Percentiles rank a stretch among this genome's conserved stretches.
Conservation (phyloP, 2,888 invertebrate species). For the Cataglyphis livida region DNA sequence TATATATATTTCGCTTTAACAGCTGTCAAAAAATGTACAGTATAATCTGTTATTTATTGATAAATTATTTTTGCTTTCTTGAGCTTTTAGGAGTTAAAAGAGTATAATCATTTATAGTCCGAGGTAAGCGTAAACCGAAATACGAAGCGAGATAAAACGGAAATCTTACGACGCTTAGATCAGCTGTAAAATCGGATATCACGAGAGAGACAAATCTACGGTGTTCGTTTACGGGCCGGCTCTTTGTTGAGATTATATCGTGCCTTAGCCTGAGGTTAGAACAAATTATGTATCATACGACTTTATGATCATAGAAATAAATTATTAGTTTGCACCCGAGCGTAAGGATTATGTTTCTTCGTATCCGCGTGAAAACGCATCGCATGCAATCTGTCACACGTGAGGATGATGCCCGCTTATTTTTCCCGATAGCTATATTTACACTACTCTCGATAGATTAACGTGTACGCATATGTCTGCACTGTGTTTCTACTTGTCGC, state of each 20-base stretch:
- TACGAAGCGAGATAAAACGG: background rate
- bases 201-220: conserved; percentile 66
- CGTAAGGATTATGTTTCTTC: conserved; percentile 40
- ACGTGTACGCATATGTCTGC: background rate
- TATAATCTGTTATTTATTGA: background rate
- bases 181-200: conserved; percentile 77
- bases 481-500: background rate
- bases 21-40: background rate
- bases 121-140: conserved; percentile 49
- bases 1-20: background rate
- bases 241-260: conserved; percentile 48
- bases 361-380: conserved; percentile 34
- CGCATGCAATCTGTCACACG: conserved; percentile 36
- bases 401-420: conserved; percentile 40
- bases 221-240: conserved; percentile 56
- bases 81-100: background rate
- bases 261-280: conserved; percentile 34
- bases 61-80: background rate
- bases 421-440: conserved; percentile 29
- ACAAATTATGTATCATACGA: conserved; percentile 53
- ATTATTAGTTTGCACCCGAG: conserved; percentile 26
- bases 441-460: conserved; percentile 20
- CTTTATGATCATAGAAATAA: conserved; percentile 52
- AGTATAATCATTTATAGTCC: background rate
- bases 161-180: conserved; percentile 54